These are phyloP conservation scores for Anguilla megastoma DNA, from an alignment of 2,797 vertebrate genomes.

Conservation along the genomic window DNA sequence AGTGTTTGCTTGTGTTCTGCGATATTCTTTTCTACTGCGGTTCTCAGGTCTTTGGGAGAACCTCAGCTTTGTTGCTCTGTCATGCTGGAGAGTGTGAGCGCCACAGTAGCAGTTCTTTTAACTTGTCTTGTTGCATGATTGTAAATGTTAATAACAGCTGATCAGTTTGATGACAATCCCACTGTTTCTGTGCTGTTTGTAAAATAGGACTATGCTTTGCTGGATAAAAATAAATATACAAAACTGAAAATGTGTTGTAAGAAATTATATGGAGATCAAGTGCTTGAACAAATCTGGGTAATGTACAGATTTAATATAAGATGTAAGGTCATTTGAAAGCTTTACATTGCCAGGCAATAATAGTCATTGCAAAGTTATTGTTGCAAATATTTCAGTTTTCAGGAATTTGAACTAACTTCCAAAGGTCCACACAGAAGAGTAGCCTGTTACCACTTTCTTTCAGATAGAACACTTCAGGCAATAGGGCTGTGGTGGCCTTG, in stretches of 20 bases:
- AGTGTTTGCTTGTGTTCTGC: conserved; percentile 58
- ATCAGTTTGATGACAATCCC: conserved; percentile 69
- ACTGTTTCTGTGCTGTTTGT: conserved; percentile 75
- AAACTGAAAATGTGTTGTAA: neutral
- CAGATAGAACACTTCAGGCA: neutral
- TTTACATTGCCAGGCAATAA: neutral
- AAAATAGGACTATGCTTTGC: conserved; percentile 80
- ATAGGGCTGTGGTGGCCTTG: neutral
- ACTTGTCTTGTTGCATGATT: conserved; percentile 75
- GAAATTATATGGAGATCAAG: neutral
- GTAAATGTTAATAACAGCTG: conserved; percentile 67
- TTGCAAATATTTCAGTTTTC: neutral
- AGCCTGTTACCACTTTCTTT: neutral
- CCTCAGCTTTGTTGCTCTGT: neutral
- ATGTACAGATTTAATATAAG: neutral
- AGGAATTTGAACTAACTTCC: neutral
- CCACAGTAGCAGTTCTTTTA: conserved; percentile 48
- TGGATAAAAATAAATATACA: conserved; percentile 53
- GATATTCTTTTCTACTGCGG: conserved; percentile 46
- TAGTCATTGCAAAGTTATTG: neutral
- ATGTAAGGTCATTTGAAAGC: neutral
- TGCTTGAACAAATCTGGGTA: neutral
- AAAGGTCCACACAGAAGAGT: neutral
- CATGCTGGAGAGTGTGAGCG: conserved; percentile 20
- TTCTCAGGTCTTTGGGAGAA: conserved; percentile 9